phyloP scores from a whole-genome alignment of 2,888 invertebrate genomes.

The Drosophila pseudotakahashii region DNA sequence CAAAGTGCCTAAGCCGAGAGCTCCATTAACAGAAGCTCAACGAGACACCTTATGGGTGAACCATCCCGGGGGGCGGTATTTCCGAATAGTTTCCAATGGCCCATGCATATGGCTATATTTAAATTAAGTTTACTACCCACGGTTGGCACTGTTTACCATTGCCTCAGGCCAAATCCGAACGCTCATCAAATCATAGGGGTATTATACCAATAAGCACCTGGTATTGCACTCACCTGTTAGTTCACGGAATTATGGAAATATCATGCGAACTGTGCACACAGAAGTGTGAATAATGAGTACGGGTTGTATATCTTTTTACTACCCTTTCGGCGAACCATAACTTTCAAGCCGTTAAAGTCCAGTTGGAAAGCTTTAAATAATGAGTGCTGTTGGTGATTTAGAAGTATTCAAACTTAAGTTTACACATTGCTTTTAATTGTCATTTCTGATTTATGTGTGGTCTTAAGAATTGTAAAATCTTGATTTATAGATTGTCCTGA shows the following conservation, averaged over 20 bases:
- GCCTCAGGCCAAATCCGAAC: slow-evolving; percentile 26
- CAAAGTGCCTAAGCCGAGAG: slow-evolving; percentile 42
- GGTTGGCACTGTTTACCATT: slow-evolving; percentile 22
- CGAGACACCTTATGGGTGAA: slow-evolving; percentile 20
- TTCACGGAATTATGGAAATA: slow-evolving; percentile 21
- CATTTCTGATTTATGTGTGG: slow-evolving; percentile 2
- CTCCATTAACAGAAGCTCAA: slow-evolving; percentile 42
- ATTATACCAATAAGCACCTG: slow-evolving; percentile 11
- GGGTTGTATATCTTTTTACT: slow-evolving; percentile 9
- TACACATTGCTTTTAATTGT: neutral
- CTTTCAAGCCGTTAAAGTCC: slow-evolving; percentile 4
- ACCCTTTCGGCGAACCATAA: slow-evolving; percentile 1
- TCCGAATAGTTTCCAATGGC: slow-evolving; percentile 28
- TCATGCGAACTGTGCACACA: slow-evolving; percentile 16
- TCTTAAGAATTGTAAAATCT: neutral
- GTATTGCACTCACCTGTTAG: slow-evolving; percentile 10
- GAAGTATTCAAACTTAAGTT: neutral
- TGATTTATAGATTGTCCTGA: neutral
- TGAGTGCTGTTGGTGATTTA: neutral
- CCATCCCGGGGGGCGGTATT: slow-evolving; percentile 1
- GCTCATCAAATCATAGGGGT: slow-evolving; percentile 13
- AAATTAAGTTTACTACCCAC: slow-evolving; percentile 29
- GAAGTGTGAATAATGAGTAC: slow-evolving; percentile 16
- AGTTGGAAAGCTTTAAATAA: slow-evolving; percentile 2
- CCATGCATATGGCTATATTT: slow-evolving; percentile 27